phyloP scores from a whole-genome alignment of 2,113 vertebrate genomes.

The Tamias sibiricus region DNA sequence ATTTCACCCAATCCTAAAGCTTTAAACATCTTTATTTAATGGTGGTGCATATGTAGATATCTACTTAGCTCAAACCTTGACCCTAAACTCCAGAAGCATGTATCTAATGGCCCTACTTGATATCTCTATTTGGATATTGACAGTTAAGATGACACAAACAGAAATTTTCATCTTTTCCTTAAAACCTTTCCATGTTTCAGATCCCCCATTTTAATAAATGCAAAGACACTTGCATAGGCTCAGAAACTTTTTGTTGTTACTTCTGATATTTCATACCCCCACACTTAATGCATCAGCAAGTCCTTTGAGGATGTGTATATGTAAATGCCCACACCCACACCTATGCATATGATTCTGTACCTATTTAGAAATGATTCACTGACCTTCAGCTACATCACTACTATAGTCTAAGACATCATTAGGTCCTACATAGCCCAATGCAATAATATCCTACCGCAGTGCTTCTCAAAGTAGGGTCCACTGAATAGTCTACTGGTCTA shows the following conservation, averaged over 20 bases:
- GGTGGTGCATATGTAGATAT: background rate
- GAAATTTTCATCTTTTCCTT: background rate
- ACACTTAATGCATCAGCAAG: background rate
- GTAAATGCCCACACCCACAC: background rate
- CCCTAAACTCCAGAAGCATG: background rate
- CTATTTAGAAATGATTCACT: background rate
- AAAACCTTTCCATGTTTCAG: background rate
- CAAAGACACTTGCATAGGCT: background rate
- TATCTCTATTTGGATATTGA: background rate
- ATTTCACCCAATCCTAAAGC: background rate
- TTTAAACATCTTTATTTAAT: background rate
- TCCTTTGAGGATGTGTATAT: background rate
- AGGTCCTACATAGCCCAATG: background rate
- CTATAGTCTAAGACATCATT: background rate
- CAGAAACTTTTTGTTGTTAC: background rate
- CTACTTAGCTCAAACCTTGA: background rate
- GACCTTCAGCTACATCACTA: background rate
- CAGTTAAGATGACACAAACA: background rate
- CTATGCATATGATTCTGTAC: background rate
- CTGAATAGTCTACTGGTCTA: background rate
- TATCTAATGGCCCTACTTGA: background rate
- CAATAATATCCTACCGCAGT: background rate
- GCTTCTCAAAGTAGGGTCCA: background rate
- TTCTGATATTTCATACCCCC: background rate
- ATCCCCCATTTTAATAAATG: background rate